Evolutionary conservation across 2,113 vertebrate species (phyloP), one percentile per base, ranked within the genome.

Genomic region (Panthera leo): DNA sequence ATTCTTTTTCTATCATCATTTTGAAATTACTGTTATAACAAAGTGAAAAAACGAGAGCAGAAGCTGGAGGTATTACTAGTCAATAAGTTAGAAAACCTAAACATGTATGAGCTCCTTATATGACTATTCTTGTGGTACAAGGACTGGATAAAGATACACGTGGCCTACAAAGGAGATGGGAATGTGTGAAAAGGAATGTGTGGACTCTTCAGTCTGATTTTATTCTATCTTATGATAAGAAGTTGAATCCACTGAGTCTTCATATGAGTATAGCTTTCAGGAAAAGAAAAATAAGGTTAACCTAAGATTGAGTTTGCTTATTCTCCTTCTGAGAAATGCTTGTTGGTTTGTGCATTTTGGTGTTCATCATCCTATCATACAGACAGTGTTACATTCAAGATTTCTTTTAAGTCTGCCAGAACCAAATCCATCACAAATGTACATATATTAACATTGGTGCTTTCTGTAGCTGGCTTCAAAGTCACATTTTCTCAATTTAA

Each of bases 1-100:
- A 68, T 71, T 95, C 18, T 89, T 83, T 96, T 96, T 82, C 55
- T 87, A 36, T 80, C 39, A 58, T 55, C 34, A 61, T 87, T 95
- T 86, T 71, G 27, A 91, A 79, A 91, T 94, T 53, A 31, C 25
- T 85, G 36, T 27, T 95, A 21, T 65, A 90, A 84, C 42, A 95
- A 86, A 85, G n/a, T 5, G 55, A 83, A 19, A 34, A 86, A 70
- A 78, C 48, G 27, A 75, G 55, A 91, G 55, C 16, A 39, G 68
- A 70, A 75, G 13, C n/a, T 91, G 16, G 31, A 53, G 9, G 34
- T 82, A 85, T 65, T 48, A 16, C 48, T 94, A 14, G 45, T 78
- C 42, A 76, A 14, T 45, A 45, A 9, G 8, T 27, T 34, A 36
- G 7, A 14, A 19, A 45, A n/a, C 53, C 70, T 36, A 36, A 87